Base-by-base conservation (phyloP, 1,140 invertebrate species). In the Copidosoma floridanum region DNA sequence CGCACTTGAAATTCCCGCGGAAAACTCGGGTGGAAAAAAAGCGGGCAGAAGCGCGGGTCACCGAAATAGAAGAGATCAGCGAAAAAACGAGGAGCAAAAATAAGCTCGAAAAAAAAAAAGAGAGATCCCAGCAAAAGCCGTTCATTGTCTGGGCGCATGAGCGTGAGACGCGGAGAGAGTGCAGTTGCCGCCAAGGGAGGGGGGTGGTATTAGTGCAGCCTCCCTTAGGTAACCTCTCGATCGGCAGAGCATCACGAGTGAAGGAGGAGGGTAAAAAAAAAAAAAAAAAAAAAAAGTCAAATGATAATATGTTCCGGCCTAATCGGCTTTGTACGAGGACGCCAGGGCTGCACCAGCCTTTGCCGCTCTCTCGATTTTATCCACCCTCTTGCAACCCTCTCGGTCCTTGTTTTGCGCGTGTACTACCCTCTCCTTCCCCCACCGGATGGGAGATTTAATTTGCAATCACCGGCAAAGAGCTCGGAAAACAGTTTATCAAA, bases 401-500 rank as follows among this genome's bases (percentile, higher is more conserved):
- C n/a, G n/a, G n/a, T n/a, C n/a, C 6, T 11, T 18, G 18, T 21
- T 43, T 43, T 57, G 60, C 66, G 67, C 61, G 54, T 32, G 58
- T 43, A 57, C 64, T 58, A 64, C 55, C 61, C 58, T 47, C 67
- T 60, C 43, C 63, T 60, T 59, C 58, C 60, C 57, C 66, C 32
- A 65, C 62, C 69, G 53, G 65, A 68, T 65, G 61, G 68, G 70
- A 71, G 71, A 75, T 75, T 77, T 77, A 75, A 75, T 75, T 77
- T 71, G 71, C 75, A 71, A 73, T 66, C 68, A 69, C 67, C 69
- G 67, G 68, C 68, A 67, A 73, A 75, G 73, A 76, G 71, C 57
- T 52, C 64, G 68, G 65, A 75, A 74, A 76, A 73, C 73, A 73
- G 72, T 76, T 76, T 74, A 75, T 74, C 70, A 76, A 74, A 75